A percentile compares a stretch with the other conserved stretches of the same genome.
Conservation (phyloP, 2,113 vertebrate genomes). For the Prunella himalayana region DNA sequence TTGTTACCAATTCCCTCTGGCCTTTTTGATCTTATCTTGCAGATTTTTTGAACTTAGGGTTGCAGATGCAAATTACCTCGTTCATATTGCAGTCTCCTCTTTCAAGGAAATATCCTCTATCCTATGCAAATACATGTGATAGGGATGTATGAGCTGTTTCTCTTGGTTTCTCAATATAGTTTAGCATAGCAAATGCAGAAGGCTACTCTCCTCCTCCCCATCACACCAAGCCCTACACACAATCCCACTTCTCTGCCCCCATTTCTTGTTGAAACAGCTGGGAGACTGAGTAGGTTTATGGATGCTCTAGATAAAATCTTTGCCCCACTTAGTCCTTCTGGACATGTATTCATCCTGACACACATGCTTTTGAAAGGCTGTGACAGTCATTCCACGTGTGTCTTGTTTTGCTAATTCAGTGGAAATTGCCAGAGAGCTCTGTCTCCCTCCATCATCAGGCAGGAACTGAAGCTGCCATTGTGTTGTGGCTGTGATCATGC, state of each 20-base stretch:
- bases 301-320: constrained; percentile 20
- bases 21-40: background rate
- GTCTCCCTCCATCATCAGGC: constrained; percentile 51
- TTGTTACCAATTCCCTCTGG: background rate
- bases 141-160: background rate
- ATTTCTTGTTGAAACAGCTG: background rate
- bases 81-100: constrained; percentile 1
- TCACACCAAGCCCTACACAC: background rate
- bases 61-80: constrained; percentile 18
- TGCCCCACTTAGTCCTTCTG: constrained; percentile 13
- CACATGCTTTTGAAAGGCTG: constrained; percentile 9
- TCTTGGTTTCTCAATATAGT: background rate
- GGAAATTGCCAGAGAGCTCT: constrained; percentile 63
- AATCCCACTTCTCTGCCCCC: background rate
- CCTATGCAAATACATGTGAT: background rate
- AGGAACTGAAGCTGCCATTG: constrained; percentile 37
- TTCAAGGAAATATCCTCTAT: constrained; percentile 1
- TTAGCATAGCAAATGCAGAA: constrained; percentile 26
- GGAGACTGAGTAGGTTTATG: background rate
- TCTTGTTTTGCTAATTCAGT: constrained; percentile 69
- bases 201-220: background rate
- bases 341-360: constrained; percentile 5
- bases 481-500: constrained; percentile 29
- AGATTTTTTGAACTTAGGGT: background rate
- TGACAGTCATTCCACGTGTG: background rate